Conservation (phyloP, 2,888 invertebrate species). For the Pelosia muscerda region DNA sequence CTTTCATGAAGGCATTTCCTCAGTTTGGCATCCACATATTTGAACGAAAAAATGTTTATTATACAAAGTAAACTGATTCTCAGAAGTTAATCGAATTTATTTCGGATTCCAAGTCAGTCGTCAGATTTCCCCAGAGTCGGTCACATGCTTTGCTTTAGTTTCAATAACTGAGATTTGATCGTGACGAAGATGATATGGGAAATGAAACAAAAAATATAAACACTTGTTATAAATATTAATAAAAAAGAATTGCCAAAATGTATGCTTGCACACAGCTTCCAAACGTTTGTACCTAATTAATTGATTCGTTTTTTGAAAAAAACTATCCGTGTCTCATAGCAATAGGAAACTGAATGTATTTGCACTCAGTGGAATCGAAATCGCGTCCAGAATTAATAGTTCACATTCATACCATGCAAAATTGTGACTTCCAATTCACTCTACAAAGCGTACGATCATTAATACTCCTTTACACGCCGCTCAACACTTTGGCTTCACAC, state of each 20-base stretch:
- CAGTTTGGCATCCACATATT: neutral
- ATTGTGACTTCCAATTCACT: too few species aligned
- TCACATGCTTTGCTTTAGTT: slow-evolving; percentile 43
- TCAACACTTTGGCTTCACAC: slow-evolving; percentile 32
- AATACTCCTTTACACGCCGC: neutral
- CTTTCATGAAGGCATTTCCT: neutral
- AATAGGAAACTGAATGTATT: too few species aligned
- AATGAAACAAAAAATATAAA: neutral
- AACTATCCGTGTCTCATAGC: too few species aligned
- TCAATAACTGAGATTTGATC: slow-evolving; percentile 39
- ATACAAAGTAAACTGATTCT: neutral
- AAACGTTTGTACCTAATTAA: too few species aligned
- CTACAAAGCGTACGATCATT: neutral
- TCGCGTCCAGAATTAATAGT: too few species aligned
- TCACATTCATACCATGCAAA: too few species aligned
- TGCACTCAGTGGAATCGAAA: too few species aligned
- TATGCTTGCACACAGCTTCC: neutral
- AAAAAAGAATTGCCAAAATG: neutral
- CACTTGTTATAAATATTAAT: neutral
- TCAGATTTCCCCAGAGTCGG: slow-evolving; percentile 58
- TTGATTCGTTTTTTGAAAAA: too few species aligned
- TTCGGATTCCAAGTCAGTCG: slow-evolving; percentile 47
- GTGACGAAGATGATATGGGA: slow-evolving; percentile 20
- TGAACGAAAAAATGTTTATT: neutral
- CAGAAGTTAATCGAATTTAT: slow-evolving; percentile 1